Base-by-base conservation (phyloP, 1,140 invertebrate species). In the Lycorma delicatula region DNA sequence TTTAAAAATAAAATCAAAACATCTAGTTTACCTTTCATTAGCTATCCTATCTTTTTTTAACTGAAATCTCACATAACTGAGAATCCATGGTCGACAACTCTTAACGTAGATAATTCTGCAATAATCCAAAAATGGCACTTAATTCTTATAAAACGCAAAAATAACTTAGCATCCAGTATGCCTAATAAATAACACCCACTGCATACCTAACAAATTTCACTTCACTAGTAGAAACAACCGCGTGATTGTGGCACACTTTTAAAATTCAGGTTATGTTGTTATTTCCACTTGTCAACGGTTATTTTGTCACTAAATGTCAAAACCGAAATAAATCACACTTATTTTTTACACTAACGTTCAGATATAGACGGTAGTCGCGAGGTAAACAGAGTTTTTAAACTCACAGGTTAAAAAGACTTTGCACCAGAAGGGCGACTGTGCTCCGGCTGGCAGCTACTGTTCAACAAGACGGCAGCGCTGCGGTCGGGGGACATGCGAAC, bases 11-110 rank as follows among this genome's bases (percentile, higher is more conserved):
- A n/a, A n/a, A n/a, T n/a, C n/a, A n/a, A n/a, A n/a, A n/a, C n/a
- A n/a, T n/a, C n/a, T n/a, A n/a, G n/a, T n/a, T 44, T 44, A 44
- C 41, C 41, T 44, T 44, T 44, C 41, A 44, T 44, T 16, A 20
- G 41, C 41, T 44, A 44, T 44, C 41, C 41, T 44, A 22, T 44
- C 41, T 20, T 16, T 44, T 44, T 5, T 16, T 44, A 44, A 22
- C 41, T 44, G 41, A 22, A 44, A 44, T 18, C 23, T 22, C 41
- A 44, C 41, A 22, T 44, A 22, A 44, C 18, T 44, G 6, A 44
- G 13, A 16, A 44, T 44, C n/a, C n/a, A n/a, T n/a, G n/a, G n/a
- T n/a, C n/a, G n/a, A n/a, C n/a, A n/a, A n/a, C n/a, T n/a, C n/a
- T n/a, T n/a, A n/a, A n/a, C n/a, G n/a, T n/a, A n/a, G n/a, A n/a